Percentiles rank a stretch among this genome's conserved stretches.
Evolutionary conservation across 2,113 vertebrate species (phyloP).

Genomic region (Crotophaga sulcirostris): DNA sequence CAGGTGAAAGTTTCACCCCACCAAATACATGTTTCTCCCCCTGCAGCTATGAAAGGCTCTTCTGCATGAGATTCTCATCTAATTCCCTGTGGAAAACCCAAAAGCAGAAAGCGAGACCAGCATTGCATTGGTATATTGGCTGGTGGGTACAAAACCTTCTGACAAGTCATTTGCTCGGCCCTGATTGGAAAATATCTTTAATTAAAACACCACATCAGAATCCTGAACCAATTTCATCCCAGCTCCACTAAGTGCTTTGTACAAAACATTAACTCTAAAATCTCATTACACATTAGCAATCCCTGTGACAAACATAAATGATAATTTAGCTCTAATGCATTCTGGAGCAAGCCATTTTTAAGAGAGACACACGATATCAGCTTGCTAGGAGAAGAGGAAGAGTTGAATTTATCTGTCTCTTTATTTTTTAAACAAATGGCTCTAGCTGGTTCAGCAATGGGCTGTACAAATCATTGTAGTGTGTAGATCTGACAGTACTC

Average conservation of each 20-base stretch:
- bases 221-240: conserved; percentile 70
- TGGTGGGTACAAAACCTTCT: conserved; percentile 50
- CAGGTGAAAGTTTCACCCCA: background rate
- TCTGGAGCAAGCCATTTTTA: conserved; percentile 51
- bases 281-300: conserved; percentile 74
- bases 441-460: background rate
- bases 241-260: conserved; percentile 71
- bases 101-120: conserved; percentile 51
- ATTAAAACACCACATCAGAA: conserved; percentile 76
- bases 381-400: background rate
- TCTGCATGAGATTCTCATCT: background rate
- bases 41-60: background rate
- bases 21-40: background rate
- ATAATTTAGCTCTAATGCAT: conserved; percentile 69
- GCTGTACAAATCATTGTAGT: background rate
- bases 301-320: conserved; percentile 73
- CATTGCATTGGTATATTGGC: background rate
- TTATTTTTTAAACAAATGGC: conserved; percentile 47
- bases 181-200: conserved; percentile 78
- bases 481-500: background rate
- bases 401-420: conserved; percentile 31
- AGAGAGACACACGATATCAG: conserved; percentile 1
- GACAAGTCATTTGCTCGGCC: conserved; percentile 49
- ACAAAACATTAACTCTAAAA: conserved; percentile 80
- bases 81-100: conserved; percentile 2